Percentiles rank a stretch among this genome's conserved stretches.
Conservation (phyloP, 2,113 vertebrate genomes). For the Stegostoma tigrinum region DNA sequence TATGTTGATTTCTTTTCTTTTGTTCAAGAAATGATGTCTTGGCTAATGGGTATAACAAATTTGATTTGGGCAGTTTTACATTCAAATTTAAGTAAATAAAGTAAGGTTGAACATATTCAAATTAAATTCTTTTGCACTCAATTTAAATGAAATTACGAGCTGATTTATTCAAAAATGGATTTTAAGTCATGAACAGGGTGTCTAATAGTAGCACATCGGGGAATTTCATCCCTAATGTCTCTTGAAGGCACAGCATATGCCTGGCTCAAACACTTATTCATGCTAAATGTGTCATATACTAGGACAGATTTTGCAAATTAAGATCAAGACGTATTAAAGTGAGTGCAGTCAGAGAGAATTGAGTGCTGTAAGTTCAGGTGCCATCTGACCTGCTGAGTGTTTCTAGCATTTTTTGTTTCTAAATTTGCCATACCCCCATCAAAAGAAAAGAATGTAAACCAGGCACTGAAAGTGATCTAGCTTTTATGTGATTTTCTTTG, state of each 20-base stretch:
- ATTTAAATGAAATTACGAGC: background rate
- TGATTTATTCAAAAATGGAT: background rate
- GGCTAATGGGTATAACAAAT: background rate
- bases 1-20: background rate
- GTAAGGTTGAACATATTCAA: background rate
- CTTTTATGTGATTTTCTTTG: background rate
- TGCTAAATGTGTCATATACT: background rate
- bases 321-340: background rate
- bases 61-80: background rate
- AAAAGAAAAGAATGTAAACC: background rate
- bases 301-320: background rate
- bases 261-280: background rate
- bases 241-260: background rate
- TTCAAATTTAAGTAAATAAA: background rate
- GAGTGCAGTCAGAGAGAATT: background rate
- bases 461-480: background rate
- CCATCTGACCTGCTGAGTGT: background rate
- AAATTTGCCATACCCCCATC: background rate
- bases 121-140: background rate
- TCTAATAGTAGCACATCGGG: background rate
- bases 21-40: background rate
- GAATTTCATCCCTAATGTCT: background rate
- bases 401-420: background rate
- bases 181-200: background rate
- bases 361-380: background rate